Percentiles rank a stretch among this genome's conserved stretches.
These are phyloP conservation scores for Eulemur mongoz DNA, from an alignment of 2,797 vertebrate genomes.

Conservation along the genomic window DNA sequence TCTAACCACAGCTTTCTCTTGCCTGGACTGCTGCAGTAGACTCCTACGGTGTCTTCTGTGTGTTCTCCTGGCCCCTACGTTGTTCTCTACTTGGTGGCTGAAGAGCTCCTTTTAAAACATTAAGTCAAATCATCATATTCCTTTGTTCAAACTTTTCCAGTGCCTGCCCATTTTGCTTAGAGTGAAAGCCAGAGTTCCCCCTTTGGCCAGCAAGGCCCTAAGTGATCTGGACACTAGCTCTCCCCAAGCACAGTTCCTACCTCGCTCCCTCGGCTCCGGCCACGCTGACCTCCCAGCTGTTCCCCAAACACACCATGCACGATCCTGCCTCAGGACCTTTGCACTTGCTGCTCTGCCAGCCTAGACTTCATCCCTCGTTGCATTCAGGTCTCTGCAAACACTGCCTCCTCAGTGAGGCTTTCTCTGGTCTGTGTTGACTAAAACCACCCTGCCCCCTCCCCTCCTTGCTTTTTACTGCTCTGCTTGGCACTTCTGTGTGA, in stretches of 20 bases:
- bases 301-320: rapidly evolving
- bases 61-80: rapidly evolving
- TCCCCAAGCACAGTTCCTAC: background rate
- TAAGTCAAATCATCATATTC: background rate
- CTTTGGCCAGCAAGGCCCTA: background rate
- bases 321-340: background rate
- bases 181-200: background rate
- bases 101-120: background rate
- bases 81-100: background rate
- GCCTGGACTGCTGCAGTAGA: background rate
- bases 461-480: background rate
- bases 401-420: background rate
- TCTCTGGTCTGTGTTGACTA: background rate
- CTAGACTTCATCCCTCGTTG: background rate
- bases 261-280: rapidly evolving
- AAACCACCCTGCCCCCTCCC: background rate
- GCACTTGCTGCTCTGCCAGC: background rate
- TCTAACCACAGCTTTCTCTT: rapidly evolving
- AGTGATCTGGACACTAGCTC: background rate
- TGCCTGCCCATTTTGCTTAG: background rate
- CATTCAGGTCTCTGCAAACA: background rate
- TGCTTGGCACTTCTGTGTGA: background rate
- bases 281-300: rapidly evolving
- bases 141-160: background rate
- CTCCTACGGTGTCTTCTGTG: rapidly evolving